Evolutionary conservation across 2,888 invertebrate species (phyloP).

Genomic region (Hydrotaea diabolus): DNA sequence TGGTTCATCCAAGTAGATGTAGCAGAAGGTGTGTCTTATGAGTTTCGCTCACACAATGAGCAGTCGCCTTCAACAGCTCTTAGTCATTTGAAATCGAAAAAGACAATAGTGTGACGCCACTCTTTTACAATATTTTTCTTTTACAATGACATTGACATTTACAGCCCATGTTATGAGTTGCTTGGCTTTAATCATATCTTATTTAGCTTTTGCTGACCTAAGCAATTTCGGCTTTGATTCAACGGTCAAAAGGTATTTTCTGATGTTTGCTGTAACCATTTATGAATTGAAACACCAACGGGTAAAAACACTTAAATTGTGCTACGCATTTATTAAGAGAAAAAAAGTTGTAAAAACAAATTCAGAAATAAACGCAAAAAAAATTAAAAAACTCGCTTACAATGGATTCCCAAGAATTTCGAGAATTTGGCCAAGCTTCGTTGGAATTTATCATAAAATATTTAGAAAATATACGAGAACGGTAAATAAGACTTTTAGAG

Average conservation of each 20-base stretch:
- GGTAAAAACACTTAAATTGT: neutral
- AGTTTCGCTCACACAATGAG: too few relatives aligned
- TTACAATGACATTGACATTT: conserved; percentile 37
- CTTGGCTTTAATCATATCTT: neutral
- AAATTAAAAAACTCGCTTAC: neutral
- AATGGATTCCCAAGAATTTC: conserved; percentile 90
- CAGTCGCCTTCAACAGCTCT: too few relatives aligned
- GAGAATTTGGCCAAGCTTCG: conserved; percentile 91
- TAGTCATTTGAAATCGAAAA: neutral
- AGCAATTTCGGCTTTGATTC: neutral
- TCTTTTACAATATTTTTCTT: conserved; percentile 24
- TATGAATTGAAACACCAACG: neutral
- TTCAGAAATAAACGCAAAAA: neutral
- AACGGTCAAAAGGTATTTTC: conserved; percentile 9
- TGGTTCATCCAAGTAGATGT: too few relatives aligned
- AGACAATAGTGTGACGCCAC: conserved; percentile 1
- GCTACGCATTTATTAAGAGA: neutral
- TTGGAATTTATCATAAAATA: conserved; percentile 96
- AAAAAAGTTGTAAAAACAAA: too few relatives aligned
- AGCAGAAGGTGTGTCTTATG: neutral
- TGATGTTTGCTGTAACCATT: conserved; percentile 6
- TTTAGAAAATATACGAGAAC: conserved; percentile 90
- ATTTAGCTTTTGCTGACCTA: conserved; percentile 34
- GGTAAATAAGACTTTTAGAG: conserved; percentile 80
- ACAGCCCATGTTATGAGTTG: neutral